These are phyloP conservation scores for Falco novaeseelandiae DNA, from an alignment of 2,797 vertebrate species.

Conservation along the genomic window DNA sequence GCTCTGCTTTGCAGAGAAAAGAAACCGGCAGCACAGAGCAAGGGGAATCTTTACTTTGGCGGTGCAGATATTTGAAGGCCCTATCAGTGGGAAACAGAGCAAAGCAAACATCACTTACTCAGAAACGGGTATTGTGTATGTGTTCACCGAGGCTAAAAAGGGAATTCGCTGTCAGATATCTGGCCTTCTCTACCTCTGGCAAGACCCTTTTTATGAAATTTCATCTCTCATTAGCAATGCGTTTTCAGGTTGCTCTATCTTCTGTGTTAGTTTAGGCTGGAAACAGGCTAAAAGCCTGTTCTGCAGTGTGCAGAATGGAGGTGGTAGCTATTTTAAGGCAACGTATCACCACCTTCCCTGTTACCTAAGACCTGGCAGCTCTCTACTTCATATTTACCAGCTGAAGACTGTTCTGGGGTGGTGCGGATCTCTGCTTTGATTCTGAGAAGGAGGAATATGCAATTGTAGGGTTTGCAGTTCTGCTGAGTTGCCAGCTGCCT, in stretches of 20 bases:
- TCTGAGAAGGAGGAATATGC: not conserved
- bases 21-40: not conserved
- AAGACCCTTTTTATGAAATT: not conserved
- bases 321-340: not conserved
- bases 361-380: not conserved
- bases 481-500: not conserved
- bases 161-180: rapidly evolving
- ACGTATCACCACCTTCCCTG: not conserved
- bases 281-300: not conserved
- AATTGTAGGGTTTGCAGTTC: not conserved
- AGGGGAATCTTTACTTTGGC: not conserved
- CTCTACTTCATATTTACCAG: not conserved
- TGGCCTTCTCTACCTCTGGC: not conserved
- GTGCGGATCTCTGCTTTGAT: not conserved
- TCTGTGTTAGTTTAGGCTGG: not conserved
- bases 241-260: not conserved
- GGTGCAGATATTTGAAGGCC: not conserved
- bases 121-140: not conserved
- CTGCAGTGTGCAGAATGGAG: not conserved
- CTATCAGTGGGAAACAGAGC: not conserved
- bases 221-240: not conserved
- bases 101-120: not conserved
- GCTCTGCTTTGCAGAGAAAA: not conserved
- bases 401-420: not conserved
- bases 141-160: not conserved